Base-by-base conservation (phyloP, 2,888 invertebrate species). In the Phortica okadai region DNA sequence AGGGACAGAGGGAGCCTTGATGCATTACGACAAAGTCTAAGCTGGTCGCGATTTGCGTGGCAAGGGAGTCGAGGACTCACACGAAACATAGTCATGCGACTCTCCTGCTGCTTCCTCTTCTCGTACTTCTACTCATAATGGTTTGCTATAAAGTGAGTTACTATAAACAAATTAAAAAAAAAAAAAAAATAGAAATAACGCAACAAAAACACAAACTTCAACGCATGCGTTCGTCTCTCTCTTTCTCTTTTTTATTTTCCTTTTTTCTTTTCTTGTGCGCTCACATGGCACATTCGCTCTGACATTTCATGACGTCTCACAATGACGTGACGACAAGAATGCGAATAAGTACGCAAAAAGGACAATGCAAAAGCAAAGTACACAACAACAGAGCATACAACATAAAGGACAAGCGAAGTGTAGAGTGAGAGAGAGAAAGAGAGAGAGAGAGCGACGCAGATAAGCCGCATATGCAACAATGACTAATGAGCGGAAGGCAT, bases 401-500 rank as follows among this genome's bases (percentile, higher is more conserved):
- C 45, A 74, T 73, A 62, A 67, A 58, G 5, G 64, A 14, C 10
- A 69, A 64, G 67, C 10, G 45, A 21, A 21, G 21, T 21, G 25
- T 10, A n/a, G 73, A 16, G 11, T 10, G 64, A 78, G 41, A n/a
- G 0, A 21, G 54, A 42, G 54, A 75, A 44, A 21, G 21, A 14
- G 66, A 33, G 73, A 62, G 78, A 56, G 70, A 64, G 74, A 25
- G 56, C 11, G 42, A 42, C 41, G 58, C 58, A 41, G 59, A 4
- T 21, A 42, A 58, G 21, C 41, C 3, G 14, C 16, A 74, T 74
- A 21, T 79, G 80, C 78, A 79, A 79, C 58, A 74, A 62, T 80
- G 80, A 77, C 84, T 86, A 85, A 85, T 84, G 84, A 85, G 87
- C 85, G 85, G 87, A 85, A 85, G 85, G 85, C 86, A 76, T 72